Evolutionary conservation across 1,140 invertebrate species (phyloP).

Genomic region (Drosophila littoralis): DNA sequence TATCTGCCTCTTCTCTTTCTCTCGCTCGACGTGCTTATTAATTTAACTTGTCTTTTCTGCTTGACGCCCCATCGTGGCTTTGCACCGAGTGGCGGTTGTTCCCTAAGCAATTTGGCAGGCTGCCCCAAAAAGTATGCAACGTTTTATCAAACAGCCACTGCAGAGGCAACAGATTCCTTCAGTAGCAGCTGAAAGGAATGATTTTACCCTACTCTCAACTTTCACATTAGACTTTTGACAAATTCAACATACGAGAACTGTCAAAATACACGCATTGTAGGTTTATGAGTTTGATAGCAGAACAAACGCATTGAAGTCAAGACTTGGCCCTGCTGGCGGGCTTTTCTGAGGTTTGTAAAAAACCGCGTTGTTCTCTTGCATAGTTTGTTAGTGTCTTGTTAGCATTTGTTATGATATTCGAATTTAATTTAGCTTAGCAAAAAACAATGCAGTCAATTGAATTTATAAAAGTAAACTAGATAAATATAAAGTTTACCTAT

Average conservation of each 20-base stretch:
- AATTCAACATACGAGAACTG: constrained; percentile 25
- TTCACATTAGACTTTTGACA: constrained; percentile 20
- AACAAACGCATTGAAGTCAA: constrained; percentile 1
- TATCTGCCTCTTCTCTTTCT: constrained; percentile 2
- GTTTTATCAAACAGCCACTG: constrained; percentile 46
- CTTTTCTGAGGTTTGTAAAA: background rate
- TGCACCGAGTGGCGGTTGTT: background rate
- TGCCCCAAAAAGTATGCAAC: constrained; percentile 54
- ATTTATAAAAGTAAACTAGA: background rate
- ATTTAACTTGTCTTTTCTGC: constrained; percentile 51
- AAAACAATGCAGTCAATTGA: background rate
- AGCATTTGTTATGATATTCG: constrained; percentile 1
- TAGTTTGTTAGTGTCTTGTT: background rate
- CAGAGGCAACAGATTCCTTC: constrained; percentile 6
- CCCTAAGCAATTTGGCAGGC: constrained; percentile 27
- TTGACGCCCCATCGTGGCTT: constrained; percentile 25
- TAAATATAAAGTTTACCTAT: background rate
- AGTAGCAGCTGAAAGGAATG: constrained; percentile 1
- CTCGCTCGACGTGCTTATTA: constrained; percentile 54
- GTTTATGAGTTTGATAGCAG: constrained; percentile 16
- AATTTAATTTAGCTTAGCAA: constrained; percentile 1
- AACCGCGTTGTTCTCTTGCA: too few species aligned
- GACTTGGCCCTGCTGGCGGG: constrained; percentile 9
- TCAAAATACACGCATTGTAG: constrained; percentile 6
- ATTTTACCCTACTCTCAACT: background rate